Base-by-base conservation (phyloP, 2,797 vertebrate species). In the Hyperoplus lanceolatus region DNA sequence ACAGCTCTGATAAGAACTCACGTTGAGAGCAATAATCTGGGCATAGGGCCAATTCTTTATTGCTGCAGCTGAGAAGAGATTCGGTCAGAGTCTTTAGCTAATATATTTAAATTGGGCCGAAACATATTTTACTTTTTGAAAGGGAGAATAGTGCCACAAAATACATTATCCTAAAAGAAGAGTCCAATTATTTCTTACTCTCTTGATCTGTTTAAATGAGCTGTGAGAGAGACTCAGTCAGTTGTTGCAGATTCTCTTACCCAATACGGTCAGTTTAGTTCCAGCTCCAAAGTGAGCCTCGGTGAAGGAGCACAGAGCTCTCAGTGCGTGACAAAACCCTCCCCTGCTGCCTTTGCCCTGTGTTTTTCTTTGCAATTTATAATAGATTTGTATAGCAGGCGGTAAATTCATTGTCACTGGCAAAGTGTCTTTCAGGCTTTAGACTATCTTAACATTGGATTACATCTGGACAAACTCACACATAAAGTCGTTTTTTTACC, bases 251-350 rank as follows among this genome's bases (percentile, higher is more conserved):
- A 10, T 15, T 58, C 29, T 77, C 75, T 87, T 68, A 82, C 75
- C 80, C 67, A 92, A 6, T 72, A 95, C 94, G 1, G 92, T 94
- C 62, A 96, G 84, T 63, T 74, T 90, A 50, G 94, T 95, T 80
- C 95, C 96, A 16, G 73, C 46, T 46, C 95, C 94, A 64, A 96
- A 82, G 70, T n/a, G 36, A 84, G 86, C 71, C 11, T 79, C 81
- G 29, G 29, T 7, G 9, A 21, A 11, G 1, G 0, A 8, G 0
- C 1, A 50, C 71, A 62, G 42, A 63, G 65, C n/a, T 65, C 18
- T 70, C 39, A 1, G 21, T 55, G 68, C 36, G 18, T 21, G 50
- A 69, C 81, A 83, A 69, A 75, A 79, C 65, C 60, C 11, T 54
- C 5, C 6, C 4, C 12, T 63, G 12, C 21, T 49, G n/a, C 65